A percentile compares a stretch with the other conserved stretches of the same genome.
phyloP scores from a whole-genome alignment of 1,140 invertebrate genomes.

The Drosophila subobscura region DNA sequence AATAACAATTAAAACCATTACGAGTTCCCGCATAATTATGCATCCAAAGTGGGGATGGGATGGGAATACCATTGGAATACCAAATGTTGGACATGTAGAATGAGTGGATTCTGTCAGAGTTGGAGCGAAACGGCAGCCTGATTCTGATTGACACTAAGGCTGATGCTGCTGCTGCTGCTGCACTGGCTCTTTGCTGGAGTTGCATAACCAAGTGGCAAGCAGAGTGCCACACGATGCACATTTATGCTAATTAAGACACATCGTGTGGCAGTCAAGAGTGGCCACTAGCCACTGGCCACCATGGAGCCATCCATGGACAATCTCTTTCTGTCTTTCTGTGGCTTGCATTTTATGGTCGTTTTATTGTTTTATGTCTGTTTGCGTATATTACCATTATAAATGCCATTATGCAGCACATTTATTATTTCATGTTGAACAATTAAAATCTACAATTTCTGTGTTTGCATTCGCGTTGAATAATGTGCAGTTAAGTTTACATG shows the following conservation, averaged over 20 bases:
- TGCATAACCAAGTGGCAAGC: conserved; percentile 40
- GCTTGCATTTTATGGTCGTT: conserved; percentile 72
- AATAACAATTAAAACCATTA: conserved; percentile 55
- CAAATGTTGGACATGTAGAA: neutral
- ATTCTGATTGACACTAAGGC: conserved; percentile 29
- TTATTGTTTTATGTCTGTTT: conserved; percentile 65
- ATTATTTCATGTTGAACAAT: conserved; percentile 65
- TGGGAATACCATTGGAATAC: neutral
- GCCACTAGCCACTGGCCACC: neutral
- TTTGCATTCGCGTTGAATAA: conserved; percentile 46
- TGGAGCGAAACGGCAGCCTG: conserved; percentile 36
- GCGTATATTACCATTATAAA: conserved; percentile 65
- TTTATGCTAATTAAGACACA: conserved; percentile 81
- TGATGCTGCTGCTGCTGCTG: conserved; percentile 6
- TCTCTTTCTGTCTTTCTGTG: conserved; percentile 48
- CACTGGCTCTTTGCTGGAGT: conserved; percentile 13
- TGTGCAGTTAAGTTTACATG: conserved; percentile 41
- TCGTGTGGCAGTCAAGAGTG: conserved; percentile 46
- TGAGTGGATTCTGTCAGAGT: neutral
- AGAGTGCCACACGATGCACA: conserved; percentile 49
- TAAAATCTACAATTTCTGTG: conserved; percentile 54
- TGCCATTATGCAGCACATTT: conserved; percentile 66
- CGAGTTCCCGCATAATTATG: conserved; percentile 45
- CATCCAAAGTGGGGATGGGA: neutral
- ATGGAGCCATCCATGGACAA: conserved; percentile 10